Conservation (phyloP, 2,113 vertebrate species). For the Paracanthobrama guichenoti region DNA sequence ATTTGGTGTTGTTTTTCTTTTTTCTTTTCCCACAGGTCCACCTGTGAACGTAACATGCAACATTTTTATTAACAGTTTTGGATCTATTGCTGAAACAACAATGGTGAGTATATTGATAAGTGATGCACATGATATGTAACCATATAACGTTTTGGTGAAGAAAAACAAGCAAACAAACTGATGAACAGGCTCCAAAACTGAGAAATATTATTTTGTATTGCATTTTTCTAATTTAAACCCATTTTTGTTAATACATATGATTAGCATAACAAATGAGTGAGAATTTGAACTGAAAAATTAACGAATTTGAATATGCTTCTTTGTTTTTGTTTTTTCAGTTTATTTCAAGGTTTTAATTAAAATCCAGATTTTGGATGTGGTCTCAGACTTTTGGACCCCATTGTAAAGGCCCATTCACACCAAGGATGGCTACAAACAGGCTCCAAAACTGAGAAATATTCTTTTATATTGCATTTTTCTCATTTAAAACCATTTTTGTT, state of each 20-base stretch:
- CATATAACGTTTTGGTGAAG: background rate
- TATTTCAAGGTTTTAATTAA: background rate
- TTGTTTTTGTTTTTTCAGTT: background rate
- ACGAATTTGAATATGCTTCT: background rate
- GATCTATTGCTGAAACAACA: slow-evolving; percentile 98
- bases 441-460: background rate
- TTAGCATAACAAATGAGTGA: background rate
- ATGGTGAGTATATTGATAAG: slow-evolving; percentile 82
- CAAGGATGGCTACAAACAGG: background rate
- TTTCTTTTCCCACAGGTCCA: slow-evolving; percentile 80
- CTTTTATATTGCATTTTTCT: background rate
- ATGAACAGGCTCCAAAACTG: background rate
- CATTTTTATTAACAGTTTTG: slow-evolving; percentile 99
- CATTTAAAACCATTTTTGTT: background rate
- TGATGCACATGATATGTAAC: background rate
- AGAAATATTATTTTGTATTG: background rate
- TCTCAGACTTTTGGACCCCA: too few relatives aligned
- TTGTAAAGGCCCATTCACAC: too few relatives aligned
- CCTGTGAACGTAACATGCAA: slow-evolving; percentile 98
- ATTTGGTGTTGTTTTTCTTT: slow-evolving; percentile 27
- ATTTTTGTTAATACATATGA: too few relatives aligned
- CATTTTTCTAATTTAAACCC: background rate
- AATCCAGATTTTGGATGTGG: background rate
- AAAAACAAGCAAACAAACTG: background rate
- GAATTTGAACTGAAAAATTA: background rate